These are phyloP conservation scores for Anolis carolinensis DNA, from an alignment of 2,113 vertebrate genomes.

Conservation along the genomic window DNA sequence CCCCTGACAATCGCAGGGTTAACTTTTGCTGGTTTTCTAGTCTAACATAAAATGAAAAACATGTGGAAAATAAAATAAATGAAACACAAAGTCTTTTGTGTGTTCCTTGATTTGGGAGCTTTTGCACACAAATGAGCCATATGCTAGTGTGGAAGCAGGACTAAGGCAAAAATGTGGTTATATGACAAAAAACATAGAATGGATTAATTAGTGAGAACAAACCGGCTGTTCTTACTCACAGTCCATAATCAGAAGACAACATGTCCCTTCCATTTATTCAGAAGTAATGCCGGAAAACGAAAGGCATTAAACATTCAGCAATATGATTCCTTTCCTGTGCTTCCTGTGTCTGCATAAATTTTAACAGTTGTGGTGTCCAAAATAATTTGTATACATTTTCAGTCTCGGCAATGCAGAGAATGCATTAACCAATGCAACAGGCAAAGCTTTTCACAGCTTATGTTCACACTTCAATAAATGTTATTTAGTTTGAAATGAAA, in stretches of 20 bases:
- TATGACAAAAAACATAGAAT: conserved; percentile 47
- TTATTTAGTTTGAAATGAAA: conserved; percentile 21
- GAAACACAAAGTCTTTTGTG: background rate
- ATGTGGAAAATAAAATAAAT: conserved; percentile 22
- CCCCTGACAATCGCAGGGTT: conserved; percentile 19
- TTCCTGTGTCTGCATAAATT: conserved; percentile 55
- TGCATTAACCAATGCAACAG: conserved; percentile 37
- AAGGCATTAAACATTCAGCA: conserved; percentile 69
- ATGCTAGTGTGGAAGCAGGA: conserved; percentile 38
- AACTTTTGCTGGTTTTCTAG: conserved; percentile 19
- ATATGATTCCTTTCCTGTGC: conserved; percentile 47
- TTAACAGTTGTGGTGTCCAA: conserved; percentile 59
- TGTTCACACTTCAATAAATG: conserved; percentile 39
- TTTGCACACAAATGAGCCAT: conserved; percentile 46
- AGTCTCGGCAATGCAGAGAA: conserved; percentile 37
- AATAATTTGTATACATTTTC: conserved; percentile 64
- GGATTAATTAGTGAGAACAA: conserved; percentile 58
- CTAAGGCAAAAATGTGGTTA: conserved; percentile 49
- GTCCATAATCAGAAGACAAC: conserved; percentile 48
- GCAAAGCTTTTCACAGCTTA: conserved; percentile 30
- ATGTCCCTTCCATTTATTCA: conserved; percentile 66
- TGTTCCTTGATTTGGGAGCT: conserved; percentile 3
- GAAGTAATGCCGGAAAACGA: conserved; percentile 46
- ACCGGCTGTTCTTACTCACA: conserved; percentile 32
- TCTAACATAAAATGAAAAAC: conserved; percentile 13